Percentiles rank a stretch among this genome's conserved stretches.
phyloP scores from a whole-genome alignment of 2,888 invertebrate species.

The Gasteruption jaculator region DNA sequence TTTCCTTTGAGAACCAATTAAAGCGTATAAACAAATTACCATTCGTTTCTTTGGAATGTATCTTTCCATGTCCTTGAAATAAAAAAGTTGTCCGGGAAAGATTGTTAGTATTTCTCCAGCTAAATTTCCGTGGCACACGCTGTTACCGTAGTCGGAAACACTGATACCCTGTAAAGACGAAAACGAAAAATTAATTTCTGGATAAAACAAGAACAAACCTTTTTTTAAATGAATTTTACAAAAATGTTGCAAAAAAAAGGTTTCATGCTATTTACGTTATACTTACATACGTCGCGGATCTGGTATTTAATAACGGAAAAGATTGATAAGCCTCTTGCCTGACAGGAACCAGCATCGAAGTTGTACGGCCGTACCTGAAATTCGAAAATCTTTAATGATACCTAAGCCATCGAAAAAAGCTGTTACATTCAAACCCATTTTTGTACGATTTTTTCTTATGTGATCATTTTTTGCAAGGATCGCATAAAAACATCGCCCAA shows the following conservation, averaged over 20 bases:
- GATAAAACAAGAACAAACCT: too few relatives aligned
- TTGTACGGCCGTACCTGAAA: too few relatives aligned
- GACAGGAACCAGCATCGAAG: conserved; percentile 42
- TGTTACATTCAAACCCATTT: too few relatives aligned
- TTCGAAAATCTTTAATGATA: too few relatives aligned
- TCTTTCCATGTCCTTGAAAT: conserved; percentile 40
- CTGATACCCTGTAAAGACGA: conserved; percentile 41
- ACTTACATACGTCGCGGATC: conserved; percentile 48
- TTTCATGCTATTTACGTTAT: not conserved
- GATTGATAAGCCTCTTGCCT: conserved; percentile 46
- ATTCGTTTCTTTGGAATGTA: conserved; percentile 33
- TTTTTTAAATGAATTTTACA: too few relatives aligned
- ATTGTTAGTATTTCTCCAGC: conserved; percentile 54
- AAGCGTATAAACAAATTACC: conserved; percentile 26
- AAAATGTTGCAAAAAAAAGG: too few relatives aligned
- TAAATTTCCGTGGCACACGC: conserved; percentile 53
- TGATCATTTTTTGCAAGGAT: too few relatives aligned
- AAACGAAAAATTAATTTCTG: too few relatives aligned
- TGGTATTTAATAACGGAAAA: conserved; percentile 46
- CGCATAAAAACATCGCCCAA: too few relatives aligned
- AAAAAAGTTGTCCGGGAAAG: conserved; percentile 51
- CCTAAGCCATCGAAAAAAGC: too few relatives aligned
- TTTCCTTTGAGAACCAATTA: not conserved
- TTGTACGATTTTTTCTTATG: too few relatives aligned
- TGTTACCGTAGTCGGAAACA: conserved; percentile 55